Evolutionary conservation across 1,140 invertebrate genomes (phyloP), one percentile per base, ranked within the genome.

Genomic region (Heliothis virescens): DNA sequence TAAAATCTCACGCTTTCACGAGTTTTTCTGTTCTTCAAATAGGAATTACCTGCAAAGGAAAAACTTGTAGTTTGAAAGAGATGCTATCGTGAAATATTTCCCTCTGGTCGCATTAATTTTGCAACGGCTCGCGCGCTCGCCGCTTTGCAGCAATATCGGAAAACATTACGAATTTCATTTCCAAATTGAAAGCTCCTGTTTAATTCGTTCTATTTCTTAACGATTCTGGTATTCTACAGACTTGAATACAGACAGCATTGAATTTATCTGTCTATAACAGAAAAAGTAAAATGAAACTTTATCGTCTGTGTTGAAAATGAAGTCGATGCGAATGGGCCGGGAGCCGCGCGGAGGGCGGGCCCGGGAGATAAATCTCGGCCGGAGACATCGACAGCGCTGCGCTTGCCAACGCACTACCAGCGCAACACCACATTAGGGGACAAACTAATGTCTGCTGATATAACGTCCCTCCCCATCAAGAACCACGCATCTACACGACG

Each of bases 1-100:
- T 90, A 90, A 89, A 89, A 88, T 89, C 83, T 85, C 84, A 77
- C 75, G 65, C 53, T 69, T 79, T 82, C 79, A 83, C 67, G 82
- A 74, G 74, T 82, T 86, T 85, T 79, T 82, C 79, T 63, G 67
- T 83, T 65, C 72, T 77, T 69, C 65, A 82, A 81, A 77, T 77
- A 65, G n/a, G 26, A 13, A 74, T 48, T 74, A 76, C 67, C 65
- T 80, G 67, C 9, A 69, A 75, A 55, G 55, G 52, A 80, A 80
- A 76, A 80, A 80, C 60, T 77, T 77, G 72, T 74, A 62, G 75
- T 74, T 65, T 73, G 12, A 78, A 74, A 29, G 48, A 72, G 72
- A 65, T 55, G 57, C 60, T 78, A 53, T 78, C 62, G 75, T 82
- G 62, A 71, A 76, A 75, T 74, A 73, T 75, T 79, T 76, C 34